These are phyloP conservation scores for Catocala fraxini DNA, from an alignment of 2,888 invertebrate genomes.

Conservation along the genomic window DNA sequence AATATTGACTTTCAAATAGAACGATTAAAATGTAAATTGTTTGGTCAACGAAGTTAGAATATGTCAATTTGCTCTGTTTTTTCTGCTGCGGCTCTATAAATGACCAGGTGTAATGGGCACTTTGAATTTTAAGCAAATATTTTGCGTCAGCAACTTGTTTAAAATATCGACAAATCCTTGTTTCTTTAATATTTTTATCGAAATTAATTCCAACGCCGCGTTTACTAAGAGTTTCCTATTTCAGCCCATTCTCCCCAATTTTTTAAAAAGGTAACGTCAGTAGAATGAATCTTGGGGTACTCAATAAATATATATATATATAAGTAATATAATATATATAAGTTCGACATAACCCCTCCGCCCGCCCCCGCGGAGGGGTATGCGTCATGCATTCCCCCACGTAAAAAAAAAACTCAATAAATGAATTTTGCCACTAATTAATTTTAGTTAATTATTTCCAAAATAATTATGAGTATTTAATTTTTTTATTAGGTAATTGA, in stretches of 20 bases:
- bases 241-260: slow-evolving; percentile 22
- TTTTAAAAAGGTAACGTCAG: slow-evolving; percentile 32
- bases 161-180: too few relatives aligned
- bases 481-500: too few relatives aligned
- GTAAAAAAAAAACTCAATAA: too few relatives aligned
- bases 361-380: too few relatives aligned
- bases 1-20: slow-evolving; percentile 12
- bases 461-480: too few relatives aligned
- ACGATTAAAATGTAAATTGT: slow-evolving; percentile 24
- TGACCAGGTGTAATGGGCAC: not conserved
- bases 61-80: slow-evolving; percentile 7
- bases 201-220: too few relatives aligned
- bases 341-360: too few relatives aligned
- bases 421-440: slow-evolving; percentile 23
- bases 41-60: slow-evolving; percentile 14
- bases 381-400: too few relatives aligned
- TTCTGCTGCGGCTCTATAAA: not conserved
- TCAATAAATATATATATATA: too few relatives aligned
- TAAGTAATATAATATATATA: too few relatives aligned
- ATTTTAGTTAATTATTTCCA: slow-evolving; percentile 14
- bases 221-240: not conserved
- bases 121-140: not conserved
- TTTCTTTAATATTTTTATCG: too few relatives aligned
- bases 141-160: too few relatives aligned
- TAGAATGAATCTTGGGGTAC: slow-evolving; percentile 24